Evolutionary conservation across 2,797 vertebrate genomes (phyloP), one percentile per base, ranked within the genome.

Genomic region (Characodon lateralis): DNA sequence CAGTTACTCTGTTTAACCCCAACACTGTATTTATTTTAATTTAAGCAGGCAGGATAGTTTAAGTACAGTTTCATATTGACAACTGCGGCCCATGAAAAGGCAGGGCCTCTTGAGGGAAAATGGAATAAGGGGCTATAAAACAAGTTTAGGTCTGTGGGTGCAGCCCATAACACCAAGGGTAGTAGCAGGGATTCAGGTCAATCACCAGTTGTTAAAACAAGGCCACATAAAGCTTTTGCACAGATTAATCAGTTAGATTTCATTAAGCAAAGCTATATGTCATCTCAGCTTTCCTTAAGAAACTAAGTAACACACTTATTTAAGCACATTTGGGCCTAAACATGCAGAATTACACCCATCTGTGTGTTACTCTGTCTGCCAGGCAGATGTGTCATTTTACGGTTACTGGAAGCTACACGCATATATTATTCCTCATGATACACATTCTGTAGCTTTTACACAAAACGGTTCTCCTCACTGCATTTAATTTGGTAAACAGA

Each of bases 141-240:
- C 4, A 31, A 0, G 53, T 77, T 76, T 78, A 75, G 50, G n/a
- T 79, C 28, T 86, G 22, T 79, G 61, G 65, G 68, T 77, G 68
- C 76, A 74, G 70, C 48, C 78, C 51, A 70, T 89, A 76, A 68
- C 66, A 79, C 16, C 76, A 79, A 48, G 39, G 66, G 76, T 76
- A 26, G 73, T 66, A 82, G 85, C 78, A 85, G 87, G 85, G 78
- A 75, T 88, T 77, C 75, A 76, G 24, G 41, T 72, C 89, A 90
- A 91, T 85, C 81, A 78, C 77, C 87, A 88, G 86, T 89, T 91
- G 88, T 88, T 88, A 65, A 82, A 91, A 87, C 75, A 88, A 90
- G 88, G 87, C 76, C 89, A 87, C 77, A 84, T 72, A 50, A 77
- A 69, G 78, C 61, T 88, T 73, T 56, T 35, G 65, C 63, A 77